Evolutionary conservation across 2,113 vertebrate genomes (phyloP).

Genomic region (Peromyscus leucopus): DNA sequence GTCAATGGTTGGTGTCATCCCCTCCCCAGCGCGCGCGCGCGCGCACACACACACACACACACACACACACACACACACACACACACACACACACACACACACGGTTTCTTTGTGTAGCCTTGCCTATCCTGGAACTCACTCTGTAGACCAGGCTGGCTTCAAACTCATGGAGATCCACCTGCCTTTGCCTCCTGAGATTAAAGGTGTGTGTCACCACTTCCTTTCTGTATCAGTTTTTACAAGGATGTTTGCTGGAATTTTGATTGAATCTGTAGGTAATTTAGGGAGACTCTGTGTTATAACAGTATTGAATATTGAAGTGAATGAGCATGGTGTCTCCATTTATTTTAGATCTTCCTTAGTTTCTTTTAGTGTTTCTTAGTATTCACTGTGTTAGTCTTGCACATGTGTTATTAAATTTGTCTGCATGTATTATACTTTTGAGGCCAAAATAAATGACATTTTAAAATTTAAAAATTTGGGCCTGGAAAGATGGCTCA

Average conservation of each 20-base stretch:
- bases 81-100: no score
- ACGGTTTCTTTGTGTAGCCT: background rate
- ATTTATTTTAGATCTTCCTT: background rate
- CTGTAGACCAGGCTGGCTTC: background rate
- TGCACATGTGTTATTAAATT: background rate
- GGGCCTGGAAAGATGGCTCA: background rate
- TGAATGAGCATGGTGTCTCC: background rate
- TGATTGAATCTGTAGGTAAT: background rate
- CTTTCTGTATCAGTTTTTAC: background rate
- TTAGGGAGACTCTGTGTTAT: background rate
- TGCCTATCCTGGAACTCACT: background rate
- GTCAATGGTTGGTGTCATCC: background rate
- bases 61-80: no score
- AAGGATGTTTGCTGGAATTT: background rate
- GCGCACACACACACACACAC: no score
- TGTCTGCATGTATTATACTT: background rate
- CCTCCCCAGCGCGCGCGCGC: no score
- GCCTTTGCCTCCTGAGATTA: background rate
- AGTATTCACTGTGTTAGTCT: slow-evolving; percentile 13
- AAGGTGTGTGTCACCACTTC: background rate
- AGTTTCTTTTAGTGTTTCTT: slow-evolving; percentile 8
- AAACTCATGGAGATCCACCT: background rate
- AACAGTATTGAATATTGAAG: background rate
- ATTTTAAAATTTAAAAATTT: background rate
- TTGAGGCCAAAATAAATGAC: background rate